These are phyloP conservation scores for Misgurnus anguillicaudatus DNA, from an alignment of 2,113 vertebrate species.

Conservation along the genomic window DNA sequence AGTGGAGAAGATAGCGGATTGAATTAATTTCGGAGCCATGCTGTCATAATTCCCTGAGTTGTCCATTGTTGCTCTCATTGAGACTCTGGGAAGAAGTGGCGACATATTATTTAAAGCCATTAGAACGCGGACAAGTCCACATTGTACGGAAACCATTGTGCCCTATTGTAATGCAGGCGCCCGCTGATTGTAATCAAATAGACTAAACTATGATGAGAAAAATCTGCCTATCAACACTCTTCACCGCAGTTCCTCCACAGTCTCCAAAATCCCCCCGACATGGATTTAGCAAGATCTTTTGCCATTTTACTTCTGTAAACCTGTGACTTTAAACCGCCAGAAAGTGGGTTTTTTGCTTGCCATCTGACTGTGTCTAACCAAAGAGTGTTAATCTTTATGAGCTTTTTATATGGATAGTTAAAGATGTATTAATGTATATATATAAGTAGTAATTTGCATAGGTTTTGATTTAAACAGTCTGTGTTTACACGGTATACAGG, in stretches of 20 bases:
- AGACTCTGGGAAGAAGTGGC: slow-evolving; percentile 41
- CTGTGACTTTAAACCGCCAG: not conserved
- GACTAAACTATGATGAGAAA: slow-evolving; percentile 31
- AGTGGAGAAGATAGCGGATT: slow-evolving; percentile 1
- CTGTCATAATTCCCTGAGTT: slow-evolving; percentile 29
- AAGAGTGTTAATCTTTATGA: not conserved
- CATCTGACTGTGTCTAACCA: not conserved
- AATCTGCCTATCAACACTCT: not conserved
- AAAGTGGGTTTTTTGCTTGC: not conserved
- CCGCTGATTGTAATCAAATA: slow-evolving; percentile 39
- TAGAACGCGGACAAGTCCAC: slow-evolving; percentile 26
- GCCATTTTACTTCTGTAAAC: slow-evolving; percentile 13
- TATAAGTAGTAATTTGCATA: not conserved
- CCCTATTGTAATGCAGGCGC: slow-evolving; percentile 16
- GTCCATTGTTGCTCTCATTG: slow-evolving; percentile 36
- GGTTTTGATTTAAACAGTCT: not conserved
- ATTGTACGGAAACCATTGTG: slow-evolving; percentile 39
- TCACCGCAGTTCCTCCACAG: not conserved
- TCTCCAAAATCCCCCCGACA: not conserved
- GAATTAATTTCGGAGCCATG: slow-evolving; percentile 7
- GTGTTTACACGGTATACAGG: too few relatives aligned
- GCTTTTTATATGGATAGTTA: not conserved
- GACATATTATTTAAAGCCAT: slow-evolving; percentile 25
- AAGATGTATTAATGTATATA: not conserved
- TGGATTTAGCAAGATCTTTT: not conserved